Evolutionary conservation across 2,113 vertebrate genomes (phyloP), one percentile per base, ranked within the genome.

Genomic region (Hemiprocne comata): DNA sequence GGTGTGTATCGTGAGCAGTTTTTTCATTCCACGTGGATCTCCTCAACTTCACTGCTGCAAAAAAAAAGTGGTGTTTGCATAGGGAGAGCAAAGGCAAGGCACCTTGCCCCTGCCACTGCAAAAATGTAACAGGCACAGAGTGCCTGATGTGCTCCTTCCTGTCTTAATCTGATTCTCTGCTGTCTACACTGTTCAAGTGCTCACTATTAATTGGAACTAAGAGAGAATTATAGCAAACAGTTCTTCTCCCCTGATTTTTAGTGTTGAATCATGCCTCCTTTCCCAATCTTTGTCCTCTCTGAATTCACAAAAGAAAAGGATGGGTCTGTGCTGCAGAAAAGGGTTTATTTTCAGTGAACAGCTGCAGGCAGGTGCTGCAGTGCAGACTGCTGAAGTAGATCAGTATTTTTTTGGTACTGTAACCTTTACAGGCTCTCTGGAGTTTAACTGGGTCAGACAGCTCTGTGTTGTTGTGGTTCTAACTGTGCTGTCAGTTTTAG

Each of bases 1-100:
- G 99, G 99, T 99, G 48, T 7, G 97, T 92, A 7, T 29, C 6
- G 1, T 23, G 10, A 29, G 31, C 0, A 3, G 23, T 6, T 38
- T 5, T 38, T 58, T 50, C 5, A 0, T 44, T 10, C 70, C 24
- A 7, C 11, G 0, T 4, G 36, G 15, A 11, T 17, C 33, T 79
- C 44, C 8, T 26, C 3, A 6, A 3, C 13, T 29, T 31, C 17
- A 6, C 14, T 83, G 64, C 62, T 91, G 64, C 16, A 42, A 14
- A 12, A 33, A 19, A 31, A 42, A 42, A 42, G 40, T 3, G 15
- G 13, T 38, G 1, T 64, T 67, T 36, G 33, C 33, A 19, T 6
- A 34, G 64, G 54, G 44, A 85, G 71, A 24, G 7, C 29, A 46
- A 61, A n/a, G 36, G 53, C 26, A 62, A 19, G 19, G 9, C 79